phyloP scores from a whole-genome alignment of 1,140 invertebrate species.

The Ctenoplectra terminalis region DNA sequence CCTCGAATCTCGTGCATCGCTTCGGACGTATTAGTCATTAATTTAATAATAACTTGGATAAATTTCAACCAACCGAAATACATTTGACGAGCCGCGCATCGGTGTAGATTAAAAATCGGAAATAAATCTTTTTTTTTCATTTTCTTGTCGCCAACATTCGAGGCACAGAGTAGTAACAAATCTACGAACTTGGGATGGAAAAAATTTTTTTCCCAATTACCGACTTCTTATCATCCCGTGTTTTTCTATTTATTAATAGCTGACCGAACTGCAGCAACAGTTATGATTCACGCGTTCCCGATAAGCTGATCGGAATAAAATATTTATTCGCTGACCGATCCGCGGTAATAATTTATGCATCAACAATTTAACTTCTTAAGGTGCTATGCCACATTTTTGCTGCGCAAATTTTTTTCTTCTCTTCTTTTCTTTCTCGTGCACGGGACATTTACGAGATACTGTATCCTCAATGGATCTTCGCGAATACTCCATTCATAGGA shows the following conservation, averaged over 20 bases:
- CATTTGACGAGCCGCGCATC: not conserved
- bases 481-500: not conserved
- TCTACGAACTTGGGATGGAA: too few species aligned
- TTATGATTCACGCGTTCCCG: not conserved
- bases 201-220: not conserved
- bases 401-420: not conserved
- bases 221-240: not conserved
- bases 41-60: constrained; percentile 16
- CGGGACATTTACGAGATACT: not conserved
- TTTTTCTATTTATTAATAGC: too few species aligned
- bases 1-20: constrained; percentile 14
- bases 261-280: not conserved
- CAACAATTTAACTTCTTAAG: not conserved
- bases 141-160: too few species aligned
- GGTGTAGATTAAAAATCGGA: too few species aligned
- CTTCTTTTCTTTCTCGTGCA: too few species aligned
- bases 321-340: not conserved
- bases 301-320: constrained; percentile 3
- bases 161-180: too few species aligned
- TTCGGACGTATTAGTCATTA: constrained; percentile 36
- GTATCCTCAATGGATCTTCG: not conserved
- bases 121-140: too few species aligned
- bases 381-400: not conserved
- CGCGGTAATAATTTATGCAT: not conserved
- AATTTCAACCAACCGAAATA: not conserved